Evolutionary conservation across 2,888 invertebrate species (phyloP), one percentile per base, ranked within the genome.

Genomic region (Drosophila ustulata): DNA sequence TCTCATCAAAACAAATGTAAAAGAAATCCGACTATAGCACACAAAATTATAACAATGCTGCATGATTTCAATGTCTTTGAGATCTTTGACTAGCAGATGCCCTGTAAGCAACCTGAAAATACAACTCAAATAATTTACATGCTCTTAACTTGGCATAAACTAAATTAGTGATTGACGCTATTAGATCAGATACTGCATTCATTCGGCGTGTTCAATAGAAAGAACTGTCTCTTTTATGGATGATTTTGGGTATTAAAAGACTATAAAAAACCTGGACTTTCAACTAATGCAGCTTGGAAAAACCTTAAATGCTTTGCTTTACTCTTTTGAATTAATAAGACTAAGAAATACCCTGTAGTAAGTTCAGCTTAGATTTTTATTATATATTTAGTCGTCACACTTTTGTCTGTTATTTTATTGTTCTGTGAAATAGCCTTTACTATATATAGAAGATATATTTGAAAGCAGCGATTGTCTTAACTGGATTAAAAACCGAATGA

Each of bases 1-100:
- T 59, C 53, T 45, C 30, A 67, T 46, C 25, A 43, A 18, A 66
- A 34, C 11, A 39, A 63, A 62, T 47, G 37, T 26, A 23, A 57
- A 43, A 49, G 30, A 49, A 57, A 64, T 23, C 56, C 32, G 34
- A 45, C 13, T 30, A 28, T 47, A 34, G 28, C 3, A 55, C 41
- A 6, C 18, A 18, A 30, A 7, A 7, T 7, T 18, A 37, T 41
- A 45, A 41, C 25, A 25, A 47, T 53, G 37, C 7, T 18, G 13
- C 13, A 0, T 18, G 26, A 1, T 13, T 2, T 6, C 18, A 18
- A 18, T 18, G 0, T 9, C 3, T 41, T 41, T 41, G 4, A 2
- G 2, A 0, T 26, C 9, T 4, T 0, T 4, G 41, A 62, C 74
- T 25, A 0, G 0, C 0, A 7, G 23, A 28, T 67, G 30, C 62